Conservation (phyloP, 23 tunicate species). For the Aplidium turbinatum region DNA sequence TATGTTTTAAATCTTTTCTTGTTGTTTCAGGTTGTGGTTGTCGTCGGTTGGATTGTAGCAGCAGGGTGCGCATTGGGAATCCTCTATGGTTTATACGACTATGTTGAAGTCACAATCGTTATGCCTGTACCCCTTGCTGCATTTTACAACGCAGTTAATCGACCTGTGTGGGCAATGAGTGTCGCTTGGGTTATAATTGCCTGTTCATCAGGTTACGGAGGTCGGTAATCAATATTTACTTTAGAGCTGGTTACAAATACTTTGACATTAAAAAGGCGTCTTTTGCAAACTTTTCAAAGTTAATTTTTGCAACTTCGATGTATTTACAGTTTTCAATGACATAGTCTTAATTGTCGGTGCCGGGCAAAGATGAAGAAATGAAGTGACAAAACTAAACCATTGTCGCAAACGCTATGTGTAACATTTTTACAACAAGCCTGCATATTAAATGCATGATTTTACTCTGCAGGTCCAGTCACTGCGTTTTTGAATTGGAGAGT, state of each 20-base stretch:
- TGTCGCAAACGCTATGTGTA: too few species aligned
- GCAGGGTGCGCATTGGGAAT: constrained; percentile 38
- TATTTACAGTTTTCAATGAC: too few species aligned
- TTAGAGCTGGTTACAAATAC: too few species aligned
- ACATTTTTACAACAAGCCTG: too few species aligned
- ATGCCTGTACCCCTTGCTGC: constrained; percentile 38
- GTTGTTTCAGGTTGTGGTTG: constrained; percentile 26
- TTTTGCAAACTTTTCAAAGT: too few species aligned
- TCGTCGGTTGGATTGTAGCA: constrained; percentile 51
- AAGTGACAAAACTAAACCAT: too few species aligned
- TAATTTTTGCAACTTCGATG: too few species aligned
- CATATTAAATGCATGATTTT: too few species aligned
- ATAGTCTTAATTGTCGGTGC: too few species aligned
- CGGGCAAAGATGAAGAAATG: too few species aligned
- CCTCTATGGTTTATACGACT: constrained; percentile 46
- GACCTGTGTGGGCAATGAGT: constrained; percentile 73
- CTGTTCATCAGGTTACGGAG: constrained; percentile 84
- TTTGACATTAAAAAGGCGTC: too few species aligned
- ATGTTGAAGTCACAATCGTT: constrained; percentile 4
- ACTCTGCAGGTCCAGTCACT: constrained; percentile 34
- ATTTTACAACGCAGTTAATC: constrained; percentile 52
- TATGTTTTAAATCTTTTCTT: not conserved
- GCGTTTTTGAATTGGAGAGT: constrained; percentile 42
- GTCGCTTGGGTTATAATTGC: constrained; percentile 81
- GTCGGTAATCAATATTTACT: too few species aligned